These are phyloP conservation scores for Xyliphius kryptos DNA, from an alignment of 2,113 vertebrate genomes.

Conservation along the genomic window DNA sequence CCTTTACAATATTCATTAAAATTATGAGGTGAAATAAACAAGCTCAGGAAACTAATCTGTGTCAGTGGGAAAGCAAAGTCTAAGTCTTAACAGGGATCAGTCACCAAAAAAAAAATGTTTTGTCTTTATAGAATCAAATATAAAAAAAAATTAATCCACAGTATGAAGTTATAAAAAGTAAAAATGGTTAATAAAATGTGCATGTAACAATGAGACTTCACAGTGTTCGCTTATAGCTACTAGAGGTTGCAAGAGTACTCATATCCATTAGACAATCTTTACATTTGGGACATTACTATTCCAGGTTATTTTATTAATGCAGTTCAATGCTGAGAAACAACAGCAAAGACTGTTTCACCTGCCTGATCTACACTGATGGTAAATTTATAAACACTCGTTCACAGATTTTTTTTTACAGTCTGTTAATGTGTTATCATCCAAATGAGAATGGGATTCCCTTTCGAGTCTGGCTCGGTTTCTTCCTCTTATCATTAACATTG, in stretches of 20 bases:
- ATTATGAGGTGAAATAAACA: background rate
- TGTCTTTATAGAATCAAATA: background rate
- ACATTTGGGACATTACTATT: background rate
- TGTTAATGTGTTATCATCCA: too few relatives aligned
- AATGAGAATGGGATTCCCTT: too few relatives aligned
- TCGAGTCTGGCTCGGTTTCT: too few relatives aligned
- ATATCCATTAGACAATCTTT: background rate
- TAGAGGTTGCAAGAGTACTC: background rate
- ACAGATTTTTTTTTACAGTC: too few relatives aligned
- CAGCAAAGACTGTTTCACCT: background rate
- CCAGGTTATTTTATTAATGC: background rate
- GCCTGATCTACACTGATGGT: too few relatives aligned
- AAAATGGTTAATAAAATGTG: slow-evolving; percentile 1
- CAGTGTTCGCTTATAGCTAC: slow-evolving; percentile 3
- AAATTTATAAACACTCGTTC: too few relatives aligned
- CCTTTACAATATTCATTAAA: background rate
- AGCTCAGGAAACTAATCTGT: background rate
- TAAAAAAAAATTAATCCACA: background rate
- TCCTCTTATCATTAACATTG: too few relatives aligned
- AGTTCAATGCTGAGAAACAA: background rate
- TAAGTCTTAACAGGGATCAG: background rate
- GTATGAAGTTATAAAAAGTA: background rate
- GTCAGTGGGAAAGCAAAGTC: slow-evolving; percentile 11
- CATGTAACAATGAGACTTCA: background rate
- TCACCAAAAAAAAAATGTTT: background rate